Conservation (phyloP, 2,113 vertebrate genomes). For the Lasiurus borealis region DNA sequence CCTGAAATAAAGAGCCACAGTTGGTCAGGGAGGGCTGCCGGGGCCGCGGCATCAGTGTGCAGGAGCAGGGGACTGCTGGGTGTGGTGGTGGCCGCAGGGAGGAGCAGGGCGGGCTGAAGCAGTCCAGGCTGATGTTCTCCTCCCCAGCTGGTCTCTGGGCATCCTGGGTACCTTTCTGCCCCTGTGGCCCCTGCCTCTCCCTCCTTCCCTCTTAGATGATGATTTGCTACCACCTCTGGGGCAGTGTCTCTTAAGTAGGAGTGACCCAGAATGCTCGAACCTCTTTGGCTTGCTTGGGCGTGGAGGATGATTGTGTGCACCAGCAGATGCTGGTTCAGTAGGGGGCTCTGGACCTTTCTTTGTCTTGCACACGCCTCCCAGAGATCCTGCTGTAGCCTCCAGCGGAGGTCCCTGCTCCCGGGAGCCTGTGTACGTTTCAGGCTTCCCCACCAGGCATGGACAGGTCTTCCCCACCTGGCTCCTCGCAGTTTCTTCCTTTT, state of each 20-base stretch:
- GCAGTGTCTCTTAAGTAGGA: background rate
- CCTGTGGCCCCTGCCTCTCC: background rate
- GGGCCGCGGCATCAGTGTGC: background rate
- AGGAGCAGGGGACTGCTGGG: background rate
- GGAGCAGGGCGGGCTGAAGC: background rate
- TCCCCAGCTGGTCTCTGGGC: background rate
- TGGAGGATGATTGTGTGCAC: background rate
- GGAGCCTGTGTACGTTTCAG: background rate
- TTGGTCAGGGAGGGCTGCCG: background rate
- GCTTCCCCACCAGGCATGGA: rapidly evolving
- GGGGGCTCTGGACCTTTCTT: background rate
- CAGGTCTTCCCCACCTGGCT: background rate
- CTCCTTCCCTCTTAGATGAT: background rate
- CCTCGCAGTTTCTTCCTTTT: background rate
- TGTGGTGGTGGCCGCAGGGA: background rate
- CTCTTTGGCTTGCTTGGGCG: background rate
- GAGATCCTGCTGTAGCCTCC: background rate
- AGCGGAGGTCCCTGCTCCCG: background rate
- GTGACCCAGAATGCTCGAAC: background rate
- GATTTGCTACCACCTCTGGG: background rate
- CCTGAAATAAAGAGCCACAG: background rate
- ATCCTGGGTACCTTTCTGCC: background rate
- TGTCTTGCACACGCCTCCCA: background rate
- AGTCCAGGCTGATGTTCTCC: background rate
- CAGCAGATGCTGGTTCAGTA: background rate